Conservation (phyloP, 2,113 vertebrate genomes). For the Shinisaurus crocodilurus region DNA sequence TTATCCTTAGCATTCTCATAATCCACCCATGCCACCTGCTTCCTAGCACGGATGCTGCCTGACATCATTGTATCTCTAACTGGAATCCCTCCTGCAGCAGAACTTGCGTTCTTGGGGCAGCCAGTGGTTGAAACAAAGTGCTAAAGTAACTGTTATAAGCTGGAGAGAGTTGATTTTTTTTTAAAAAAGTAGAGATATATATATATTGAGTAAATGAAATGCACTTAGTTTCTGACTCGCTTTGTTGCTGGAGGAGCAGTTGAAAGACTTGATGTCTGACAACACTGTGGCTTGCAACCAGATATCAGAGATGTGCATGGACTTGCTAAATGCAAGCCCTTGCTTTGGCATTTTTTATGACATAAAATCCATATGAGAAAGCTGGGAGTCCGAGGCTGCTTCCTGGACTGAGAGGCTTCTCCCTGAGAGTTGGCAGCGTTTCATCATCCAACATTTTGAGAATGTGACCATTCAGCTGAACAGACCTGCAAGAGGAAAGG, state of each 20-base stretch:
- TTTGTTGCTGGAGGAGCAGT: accelerated
- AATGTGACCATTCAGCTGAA: conserved; percentile 83
- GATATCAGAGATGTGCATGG: accelerated
- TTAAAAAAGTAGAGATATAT: too few relatives aligned
- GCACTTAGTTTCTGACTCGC: neutral
- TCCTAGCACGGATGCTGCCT: neutral
- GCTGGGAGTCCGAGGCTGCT: conserved; percentile 81
- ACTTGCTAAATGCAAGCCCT: conserved; percentile 77
- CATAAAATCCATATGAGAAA: conserved; percentile 89
- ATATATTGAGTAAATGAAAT: neutral
- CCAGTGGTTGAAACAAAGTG: accelerated
- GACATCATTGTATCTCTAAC: accelerated
- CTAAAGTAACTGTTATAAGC: neutral
- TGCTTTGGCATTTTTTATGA: conserved; percentile 82
- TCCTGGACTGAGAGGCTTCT: conserved; percentile 71
- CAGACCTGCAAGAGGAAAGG: conserved; percentile 72
- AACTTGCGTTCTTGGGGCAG: neutral
- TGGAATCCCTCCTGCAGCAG: neutral
- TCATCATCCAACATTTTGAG: conserved; percentile 88
- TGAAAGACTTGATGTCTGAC: neutral
- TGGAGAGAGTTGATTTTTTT: neutral
- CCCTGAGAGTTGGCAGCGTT: conserved; percentile 82
- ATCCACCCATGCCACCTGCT: neutral
- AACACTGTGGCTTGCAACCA: neutral
- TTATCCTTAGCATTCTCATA: neutral